phyloP scores from a whole-genome alignment of 2,797 vertebrate species.

The Crenichthys baileyi region DNA sequence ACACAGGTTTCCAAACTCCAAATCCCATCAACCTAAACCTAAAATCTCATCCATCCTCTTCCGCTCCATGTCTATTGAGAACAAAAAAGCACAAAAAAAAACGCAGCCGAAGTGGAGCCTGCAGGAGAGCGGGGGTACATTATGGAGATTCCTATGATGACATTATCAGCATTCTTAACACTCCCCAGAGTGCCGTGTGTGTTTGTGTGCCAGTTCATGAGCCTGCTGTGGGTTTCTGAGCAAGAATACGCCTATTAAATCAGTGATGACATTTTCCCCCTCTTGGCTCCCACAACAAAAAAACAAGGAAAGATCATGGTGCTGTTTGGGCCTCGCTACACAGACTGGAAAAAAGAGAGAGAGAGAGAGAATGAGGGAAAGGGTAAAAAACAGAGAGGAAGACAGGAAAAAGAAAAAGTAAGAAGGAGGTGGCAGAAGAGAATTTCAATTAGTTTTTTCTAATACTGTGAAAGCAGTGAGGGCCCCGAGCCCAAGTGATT shows the following conservation, averaged over 20 bases:
- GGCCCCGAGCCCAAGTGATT: slow-evolving; percentile 82
- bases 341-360: slow-evolving; percentile 32
- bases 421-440: slow-evolving; percentile 62
- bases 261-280: slow-evolving; percentile 78
- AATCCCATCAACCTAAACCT: slow-evolving; percentile 69
- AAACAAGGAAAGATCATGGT: slow-evolving; percentile 52
- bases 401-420: slow-evolving; percentile 25
- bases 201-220: slow-evolving; percentile 24
- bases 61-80: slow-evolving; percentile 51
- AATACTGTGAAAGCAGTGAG: slow-evolving; percentile 82
- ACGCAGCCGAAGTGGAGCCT: slow-evolving; percentile 51
- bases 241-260: slow-evolving; percentile 75
- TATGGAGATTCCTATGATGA: slow-evolving; percentile 79
- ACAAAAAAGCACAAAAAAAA: slow-evolving; percentile 27
- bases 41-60: slow-evolving; percentile 41
- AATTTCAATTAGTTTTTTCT: slow-evolving; percentile 84
- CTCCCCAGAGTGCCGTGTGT: slow-evolving; percentile 61
- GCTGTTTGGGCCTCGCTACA: slow-evolving; percentile 56
- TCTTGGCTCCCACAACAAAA: slow-evolving; percentile 65
- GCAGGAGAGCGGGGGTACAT: slow-evolving; percentile 60
- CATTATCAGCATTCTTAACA: slow-evolving; percentile 77
- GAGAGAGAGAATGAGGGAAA: slow-evolving; percentile 25
- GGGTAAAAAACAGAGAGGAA: slow-evolving; percentile 29
- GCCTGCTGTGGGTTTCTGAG: slow-evolving; percentile 41
- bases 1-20: slow-evolving; percentile 61